phyloP scores from a whole-genome alignment of 2,113 vertebrate genomes.

The Irena cyanogastra region DNA sequence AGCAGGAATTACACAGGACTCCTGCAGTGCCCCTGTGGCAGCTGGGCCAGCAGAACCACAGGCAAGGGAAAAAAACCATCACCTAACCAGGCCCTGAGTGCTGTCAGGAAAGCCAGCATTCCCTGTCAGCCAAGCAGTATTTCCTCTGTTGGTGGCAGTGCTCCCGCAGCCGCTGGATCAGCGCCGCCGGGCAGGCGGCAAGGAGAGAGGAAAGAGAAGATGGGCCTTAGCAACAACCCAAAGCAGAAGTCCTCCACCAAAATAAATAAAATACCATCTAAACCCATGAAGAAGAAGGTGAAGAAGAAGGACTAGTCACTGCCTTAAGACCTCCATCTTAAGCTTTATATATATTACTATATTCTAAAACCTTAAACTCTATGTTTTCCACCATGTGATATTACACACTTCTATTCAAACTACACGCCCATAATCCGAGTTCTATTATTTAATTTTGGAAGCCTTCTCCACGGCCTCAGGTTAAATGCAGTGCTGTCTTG shows the following conservation, averaged over 20 bases:
- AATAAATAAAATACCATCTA: background rate
- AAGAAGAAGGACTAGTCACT: background rate
- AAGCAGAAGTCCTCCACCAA: background rate
- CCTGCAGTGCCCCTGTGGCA: background rate
- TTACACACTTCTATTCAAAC: background rate
- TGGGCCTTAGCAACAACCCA: background rate
- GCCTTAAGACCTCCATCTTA: background rate
- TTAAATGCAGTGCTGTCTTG: background rate
- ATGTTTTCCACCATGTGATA: background rate
- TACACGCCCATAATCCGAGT: background rate
- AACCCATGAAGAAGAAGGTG: background rate
- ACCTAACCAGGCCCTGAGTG: background rate
- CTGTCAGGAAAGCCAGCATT: background rate
- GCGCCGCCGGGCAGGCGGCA: accelerated
- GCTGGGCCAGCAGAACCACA: background rate
- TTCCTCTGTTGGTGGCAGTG: background rate
- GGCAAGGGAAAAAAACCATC: background rate
- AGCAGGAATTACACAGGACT: background rate
- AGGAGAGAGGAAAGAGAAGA: background rate
- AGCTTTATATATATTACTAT: background rate
- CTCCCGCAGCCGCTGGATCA: background rate
- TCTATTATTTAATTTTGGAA: background rate
- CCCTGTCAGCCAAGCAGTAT: background rate
- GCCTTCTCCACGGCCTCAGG: background rate
- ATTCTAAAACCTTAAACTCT: background rate